Percentiles rank a stretch among this genome's conserved stretches.
Conservation (phyloP, 2,113 vertebrate genomes). For the Climacteris rufus region DNA sequence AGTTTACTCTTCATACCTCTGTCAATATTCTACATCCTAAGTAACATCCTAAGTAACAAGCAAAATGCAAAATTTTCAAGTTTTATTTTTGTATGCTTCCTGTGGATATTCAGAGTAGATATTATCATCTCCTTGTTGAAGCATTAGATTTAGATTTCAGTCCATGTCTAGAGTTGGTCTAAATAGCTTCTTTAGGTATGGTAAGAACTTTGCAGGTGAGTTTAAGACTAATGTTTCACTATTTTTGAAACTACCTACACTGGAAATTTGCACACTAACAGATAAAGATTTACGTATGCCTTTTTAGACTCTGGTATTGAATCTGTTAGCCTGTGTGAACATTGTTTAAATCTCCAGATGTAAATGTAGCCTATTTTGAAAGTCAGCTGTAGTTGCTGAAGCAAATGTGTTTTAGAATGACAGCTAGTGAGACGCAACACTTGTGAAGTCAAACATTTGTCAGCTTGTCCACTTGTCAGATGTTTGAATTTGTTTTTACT, state of each 20-base stretch:
- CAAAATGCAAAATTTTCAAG: background rate
- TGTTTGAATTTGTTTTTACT: background rate
- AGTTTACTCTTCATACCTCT: background rate
- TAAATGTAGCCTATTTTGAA: background rate
- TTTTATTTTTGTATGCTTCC: background rate
- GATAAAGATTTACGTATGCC: background rate
- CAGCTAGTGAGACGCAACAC: background rate
- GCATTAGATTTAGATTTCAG: background rate
- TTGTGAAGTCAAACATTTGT: conserved; percentile 38
- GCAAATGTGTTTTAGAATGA: background rate
- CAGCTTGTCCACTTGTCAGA: conserved; percentile 10
- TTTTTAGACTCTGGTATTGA: background rate
- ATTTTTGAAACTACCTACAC: background rate
- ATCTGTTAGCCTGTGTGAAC: background rate
- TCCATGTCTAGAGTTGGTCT: background rate
- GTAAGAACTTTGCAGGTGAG: background rate
- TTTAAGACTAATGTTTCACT: background rate
- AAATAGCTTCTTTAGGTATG: background rate
- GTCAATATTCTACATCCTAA: background rate
- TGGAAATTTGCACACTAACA: background rate
- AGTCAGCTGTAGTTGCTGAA: background rate
- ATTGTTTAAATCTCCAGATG: background rate
- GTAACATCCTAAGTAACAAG: background rate
- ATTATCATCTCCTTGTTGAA: background rate
- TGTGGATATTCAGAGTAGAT: background rate